Evolutionary conservation across 2,797 vertebrate species (phyloP).

Genomic region (Leptodactylus fallax): DNA sequence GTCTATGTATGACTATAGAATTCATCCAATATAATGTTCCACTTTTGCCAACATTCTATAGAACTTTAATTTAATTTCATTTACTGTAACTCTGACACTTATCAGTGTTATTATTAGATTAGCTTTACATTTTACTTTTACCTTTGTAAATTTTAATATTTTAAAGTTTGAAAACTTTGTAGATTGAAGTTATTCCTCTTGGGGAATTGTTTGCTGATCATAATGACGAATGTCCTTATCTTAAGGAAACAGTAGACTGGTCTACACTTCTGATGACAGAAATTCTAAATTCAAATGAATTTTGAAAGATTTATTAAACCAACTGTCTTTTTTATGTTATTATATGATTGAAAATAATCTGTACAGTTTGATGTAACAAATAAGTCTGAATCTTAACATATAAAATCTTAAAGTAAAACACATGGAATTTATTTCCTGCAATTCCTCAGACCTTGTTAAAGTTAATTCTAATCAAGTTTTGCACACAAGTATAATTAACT

Average conservation of each 20-base stretch:
- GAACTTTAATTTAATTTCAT: not conserved
- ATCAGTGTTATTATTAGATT: not conserved
- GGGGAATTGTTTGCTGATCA: constrained; percentile 2
- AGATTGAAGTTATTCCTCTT: constrained; percentile 17
- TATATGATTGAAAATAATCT: constrained; percentile 8
- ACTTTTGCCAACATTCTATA: not conserved
- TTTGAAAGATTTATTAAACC: constrained; percentile 28
- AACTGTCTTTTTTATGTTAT: constrained; percentile 21
- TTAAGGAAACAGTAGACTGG: not conserved
- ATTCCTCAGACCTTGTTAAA: not conserved
- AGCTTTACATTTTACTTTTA: not conserved
- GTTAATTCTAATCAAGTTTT: constrained; percentile 39
- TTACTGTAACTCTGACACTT: not conserved
- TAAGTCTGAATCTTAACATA: not conserved
- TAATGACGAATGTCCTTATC: constrained; percentile 6
- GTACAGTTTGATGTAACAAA: constrained; percentile 7
- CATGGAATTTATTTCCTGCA: not conserved
- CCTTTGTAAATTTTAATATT: not conserved
- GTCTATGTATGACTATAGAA: too few species aligned
- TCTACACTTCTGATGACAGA: constrained; percentile 13
- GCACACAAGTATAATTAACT: constrained; percentile 35
- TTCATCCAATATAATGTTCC: not conserved
- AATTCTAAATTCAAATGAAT: constrained; percentile 7
- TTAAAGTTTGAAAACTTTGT: not conserved
- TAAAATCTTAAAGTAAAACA: not conserved